phyloP scores from a whole-genome alignment of 2,113 vertebrate species.

The Suncus etruscus region DNA sequence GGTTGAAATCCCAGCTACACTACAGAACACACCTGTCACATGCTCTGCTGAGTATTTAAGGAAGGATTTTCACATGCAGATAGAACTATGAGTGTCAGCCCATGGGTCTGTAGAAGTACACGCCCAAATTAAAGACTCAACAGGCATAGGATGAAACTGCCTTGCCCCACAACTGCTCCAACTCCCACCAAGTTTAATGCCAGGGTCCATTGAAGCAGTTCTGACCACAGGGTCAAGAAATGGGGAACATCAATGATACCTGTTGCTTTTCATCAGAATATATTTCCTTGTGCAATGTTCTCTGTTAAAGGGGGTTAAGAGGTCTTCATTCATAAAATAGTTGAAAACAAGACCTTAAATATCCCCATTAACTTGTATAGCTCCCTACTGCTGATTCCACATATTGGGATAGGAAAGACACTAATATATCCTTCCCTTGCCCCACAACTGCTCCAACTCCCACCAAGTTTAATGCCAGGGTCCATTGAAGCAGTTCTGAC shows the following conservation, averaged over 20 bases:
- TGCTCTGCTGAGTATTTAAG: conserved; percentile 47
- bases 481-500: not conserved
- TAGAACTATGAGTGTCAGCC: not conserved
- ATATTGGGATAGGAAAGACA: not conserved
- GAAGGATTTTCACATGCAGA: not conserved
- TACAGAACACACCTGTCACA: not conserved
- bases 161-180: conserved; percentile 39
- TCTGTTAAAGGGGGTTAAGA: not conserved
- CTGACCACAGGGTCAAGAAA: conserved; percentile 40
- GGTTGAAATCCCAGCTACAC: conserved; percentile 13
- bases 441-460: conserved; percentile 24
- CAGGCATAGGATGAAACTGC: conserved; percentile 3
- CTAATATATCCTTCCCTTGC: conserved; percentile 16
- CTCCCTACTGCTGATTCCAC: conserved; percentile 6
- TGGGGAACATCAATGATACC: not conserved
- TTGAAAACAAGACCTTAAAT: conserved; percentile 48
- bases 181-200: not conserved
- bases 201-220: not conserved
- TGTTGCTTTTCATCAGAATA: conserved; percentile 3
- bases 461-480: conserved; percentile 14
- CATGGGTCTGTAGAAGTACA: not conserved
- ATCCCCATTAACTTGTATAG: not conserved
- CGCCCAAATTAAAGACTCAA: conserved; percentile 24
- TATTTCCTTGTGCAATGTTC: not conserved
- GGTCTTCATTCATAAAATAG: not conserved